Evolutionary conservation across 1,140 invertebrate genomes (phyloP), one percentile per base, ranked within the genome.

Genomic region (Halyomorpha halys): DNA sequence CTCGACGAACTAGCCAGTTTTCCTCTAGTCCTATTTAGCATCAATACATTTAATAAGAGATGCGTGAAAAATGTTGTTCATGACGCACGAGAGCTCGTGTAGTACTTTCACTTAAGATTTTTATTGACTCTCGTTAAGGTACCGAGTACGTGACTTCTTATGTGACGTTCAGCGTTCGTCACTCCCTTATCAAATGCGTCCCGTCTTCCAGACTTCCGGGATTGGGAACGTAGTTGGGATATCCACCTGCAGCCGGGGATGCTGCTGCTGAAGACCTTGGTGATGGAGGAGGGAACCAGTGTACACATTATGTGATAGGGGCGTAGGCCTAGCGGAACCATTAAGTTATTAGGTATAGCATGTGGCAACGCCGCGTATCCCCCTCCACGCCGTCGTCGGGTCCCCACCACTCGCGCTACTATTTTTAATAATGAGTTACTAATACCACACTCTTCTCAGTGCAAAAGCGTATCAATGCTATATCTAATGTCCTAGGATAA

Each of bases 271-370:
- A 39, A 21, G 47, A 14, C n/a, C n/a, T 18, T 18, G 45, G 47
- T 19, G 47, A 21, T 49, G 47, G 53, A 56, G 53, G 53, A 25
- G 23, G 23, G 18, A 23, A 56, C 19, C 15, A 56, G 53, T 23
- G 19, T 56, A 56, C 23, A 56, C 53, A 56, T 56, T 56, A 56
- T 56, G 53, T 56, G 53, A 56, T 56, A 56, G 53, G 53, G 53
- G 53, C 53, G 53, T 21, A 56, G 53, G 19, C 53, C 53, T 56
- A 56, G 53, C 53, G 53, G 53, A 56, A 56, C 53, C 53, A 56
- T 56, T 56, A 56, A 56, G 53, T 56, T 56, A 56, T 56, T 56
- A 56, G 53, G 53, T 56, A 56, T 56, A 56, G 18, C 23, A 56
- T 56, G 53, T 56, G 53, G 53, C 53, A 56, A 56, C 53, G 53